Conservation (phyloP, 1,140 invertebrate genomes). For the Cataglyphis hispanica region DNA sequence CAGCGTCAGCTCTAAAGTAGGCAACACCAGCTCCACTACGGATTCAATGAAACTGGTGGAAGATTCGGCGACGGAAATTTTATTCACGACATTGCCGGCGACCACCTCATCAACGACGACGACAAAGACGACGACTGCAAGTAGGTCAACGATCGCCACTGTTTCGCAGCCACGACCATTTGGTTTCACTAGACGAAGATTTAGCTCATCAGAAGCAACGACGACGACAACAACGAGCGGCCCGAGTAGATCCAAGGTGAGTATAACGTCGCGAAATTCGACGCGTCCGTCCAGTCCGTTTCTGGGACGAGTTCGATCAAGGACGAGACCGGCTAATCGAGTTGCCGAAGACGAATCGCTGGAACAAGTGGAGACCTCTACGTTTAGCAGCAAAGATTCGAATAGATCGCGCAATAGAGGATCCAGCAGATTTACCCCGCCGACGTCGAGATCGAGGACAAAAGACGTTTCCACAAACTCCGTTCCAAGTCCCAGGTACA, state of each 20-base stretch:
- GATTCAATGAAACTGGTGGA: slow-evolving; percentile 77
- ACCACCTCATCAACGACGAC: slow-evolving; percentile 16
- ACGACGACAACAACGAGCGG: slow-evolving; percentile 76
- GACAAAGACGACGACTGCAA: slow-evolving; percentile 64
- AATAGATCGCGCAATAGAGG: slow-evolving; percentile 77
- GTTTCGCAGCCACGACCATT: slow-evolving; percentile 88
- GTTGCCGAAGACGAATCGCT: slow-evolving; percentile 23
- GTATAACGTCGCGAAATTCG: slow-evolving; percentile 83
- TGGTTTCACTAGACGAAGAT: slow-evolving; percentile 84
- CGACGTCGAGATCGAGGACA: slow-evolving; percentile 34
- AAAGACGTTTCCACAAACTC: slow-evolving; percentile 47
- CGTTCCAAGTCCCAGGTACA: slow-evolving; percentile 8
- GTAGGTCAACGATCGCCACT: slow-evolving; percentile 80
- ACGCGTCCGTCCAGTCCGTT: slow-evolving; percentile 81
- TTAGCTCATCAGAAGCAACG: slow-evolving; percentile 81
- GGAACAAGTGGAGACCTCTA: slow-evolving; percentile 1
- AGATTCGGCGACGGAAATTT: slow-evolving; percentile 81
- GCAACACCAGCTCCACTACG: slow-evolving; percentile 52
- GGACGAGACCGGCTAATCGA: slow-evolving; percentile 67
- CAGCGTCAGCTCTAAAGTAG: background rate
- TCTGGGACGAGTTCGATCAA: slow-evolving; percentile 76
- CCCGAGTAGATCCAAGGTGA: slow-evolving; percentile 83
- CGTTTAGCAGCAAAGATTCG: slow-evolving; percentile 1
- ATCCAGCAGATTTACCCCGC: slow-evolving; percentile 77
- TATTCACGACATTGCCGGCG: slow-evolving; percentile 77